Base-by-base conservation (phyloP, 1,140 invertebrate species). In the Pararge aegeria region DNA sequence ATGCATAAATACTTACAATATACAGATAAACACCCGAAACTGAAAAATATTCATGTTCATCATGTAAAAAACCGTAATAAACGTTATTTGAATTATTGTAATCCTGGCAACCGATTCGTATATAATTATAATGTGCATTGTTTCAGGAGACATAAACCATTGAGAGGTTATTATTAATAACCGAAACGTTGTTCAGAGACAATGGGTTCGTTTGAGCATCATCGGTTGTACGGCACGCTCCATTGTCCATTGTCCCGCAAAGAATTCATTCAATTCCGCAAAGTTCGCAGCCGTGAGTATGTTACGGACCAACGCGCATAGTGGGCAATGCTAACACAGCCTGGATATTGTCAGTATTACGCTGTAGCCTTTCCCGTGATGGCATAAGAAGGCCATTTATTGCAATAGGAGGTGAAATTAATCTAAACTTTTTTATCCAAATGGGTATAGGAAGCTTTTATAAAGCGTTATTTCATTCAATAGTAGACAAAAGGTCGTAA, bases 161-260 rank as follows among this genome's bases (percentile, higher is more conserved):
- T 15, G 51, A 55, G 27, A 62, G 53, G 44, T 62, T 62, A 62
- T 62, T 62, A 50, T 55, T 62, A 62, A 62, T 62, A 62, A 55
- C 53, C 60, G 37, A 55, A 62, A 50, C 53, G 53, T 62, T 62
- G 52, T 61, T 61, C 55, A 44, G 38, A 61, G 48, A 74, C 71
- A 72, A 74, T 70, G 59, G 53, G 55, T 50, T 51, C 58, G 54
- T 68, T 68, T 62, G 68, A 66, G 49, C 69, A 71, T 74, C 70
- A 69, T 73, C 61, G 66, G 56, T 62, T 69, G 64, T 61, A 60
- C 16, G 61, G 66, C 72, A 70, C 64, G 56, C 66, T 69, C 68
- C 76, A 83, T 83, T 83, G 80, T 83, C 66, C 76, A 83, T 83
- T 83, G 80, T 83, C 56, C 61, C 63, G 50, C 59, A 73, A 75